These are phyloP conservation scores for Aporrectodea caliginosa DNA, from an alignment of 1,140 invertebrate genomes.

Conservation along the genomic window DNA sequence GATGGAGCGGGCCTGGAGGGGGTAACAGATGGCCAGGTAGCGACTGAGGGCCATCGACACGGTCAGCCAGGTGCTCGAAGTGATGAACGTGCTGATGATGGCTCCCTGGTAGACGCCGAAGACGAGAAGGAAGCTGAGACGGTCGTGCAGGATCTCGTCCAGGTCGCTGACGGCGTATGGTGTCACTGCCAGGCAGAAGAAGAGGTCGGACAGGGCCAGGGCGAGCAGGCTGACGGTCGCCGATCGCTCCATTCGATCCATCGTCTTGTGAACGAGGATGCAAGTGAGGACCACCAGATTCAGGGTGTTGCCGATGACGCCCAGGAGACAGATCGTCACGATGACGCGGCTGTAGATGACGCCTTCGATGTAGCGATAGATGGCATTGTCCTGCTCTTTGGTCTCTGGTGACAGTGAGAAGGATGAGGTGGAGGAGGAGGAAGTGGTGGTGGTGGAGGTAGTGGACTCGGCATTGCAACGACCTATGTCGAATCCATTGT, in stretches of 20 bases:
- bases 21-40: constrained; percentile 52
- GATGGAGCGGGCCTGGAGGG: constrained; percentile 46
- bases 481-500: too few species aligned
- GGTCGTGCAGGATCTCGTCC: constrained; percentile 7
- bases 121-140: constrained; percentile 37
- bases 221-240: constrained; percentile 51
- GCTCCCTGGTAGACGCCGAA: constrained; percentile 44
- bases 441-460: not conserved
- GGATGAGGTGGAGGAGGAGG: not conserved
- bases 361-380: not conserved
- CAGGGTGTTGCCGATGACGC: constrained; percentile 47
- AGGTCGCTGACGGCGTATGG: not conserved
- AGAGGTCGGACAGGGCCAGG: constrained; percentile 49
- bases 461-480: too few species aligned
- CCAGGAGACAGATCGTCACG: constrained; percentile 46
- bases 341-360: constrained; percentile 42
- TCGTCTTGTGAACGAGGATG: constrained; percentile 43
- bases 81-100: constrained; percentile 51
- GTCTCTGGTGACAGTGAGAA: not conserved
- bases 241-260: constrained; percentile 49
- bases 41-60: constrained; percentile 51
- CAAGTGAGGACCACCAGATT: constrained; percentile 49
- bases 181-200: constrained; percentile 45
- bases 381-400: not conserved
- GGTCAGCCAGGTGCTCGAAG: constrained; percentile 51